Conservation (phyloP, 37 sponge, comb jelly and placozoan genomes). For the Haliclona indistincta region DNA sequence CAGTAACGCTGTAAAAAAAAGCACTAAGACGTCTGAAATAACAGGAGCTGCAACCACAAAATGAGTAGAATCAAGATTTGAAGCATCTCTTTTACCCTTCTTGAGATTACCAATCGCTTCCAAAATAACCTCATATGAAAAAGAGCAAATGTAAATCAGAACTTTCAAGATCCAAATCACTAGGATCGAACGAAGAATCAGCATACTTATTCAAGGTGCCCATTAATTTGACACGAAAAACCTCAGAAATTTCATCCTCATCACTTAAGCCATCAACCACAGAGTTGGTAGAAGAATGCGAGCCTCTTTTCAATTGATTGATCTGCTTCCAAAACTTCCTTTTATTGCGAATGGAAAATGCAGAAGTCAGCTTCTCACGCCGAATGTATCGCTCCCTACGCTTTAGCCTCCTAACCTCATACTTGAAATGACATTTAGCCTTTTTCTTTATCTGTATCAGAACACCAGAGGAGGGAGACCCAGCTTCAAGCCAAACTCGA, state of each 20-base stretch:
- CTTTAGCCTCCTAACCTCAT: no score
- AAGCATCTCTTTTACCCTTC: no score
- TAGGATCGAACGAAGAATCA: background rate
- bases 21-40: background rate
- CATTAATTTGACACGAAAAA: background rate
- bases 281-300: background rate
- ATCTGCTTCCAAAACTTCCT: no score
- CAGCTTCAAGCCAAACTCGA: no score
- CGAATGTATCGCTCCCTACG: no score
- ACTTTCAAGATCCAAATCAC: background rate
- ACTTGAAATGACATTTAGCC: no score
- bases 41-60: background rate
- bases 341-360: no score
- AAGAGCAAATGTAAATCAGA: background rate
- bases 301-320: background rate
- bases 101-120: background rate
- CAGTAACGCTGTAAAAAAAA: no score
- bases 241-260: background rate
- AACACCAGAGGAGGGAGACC: no score
- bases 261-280: background rate
- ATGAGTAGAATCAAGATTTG: no score
- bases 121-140: background rate
- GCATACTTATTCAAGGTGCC: background rate
- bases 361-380: no score
- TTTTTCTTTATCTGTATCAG: no score